phyloP scores from a whole-genome alignment of 2,797 vertebrate genomes.

The Telmatherina bonti region DNA sequence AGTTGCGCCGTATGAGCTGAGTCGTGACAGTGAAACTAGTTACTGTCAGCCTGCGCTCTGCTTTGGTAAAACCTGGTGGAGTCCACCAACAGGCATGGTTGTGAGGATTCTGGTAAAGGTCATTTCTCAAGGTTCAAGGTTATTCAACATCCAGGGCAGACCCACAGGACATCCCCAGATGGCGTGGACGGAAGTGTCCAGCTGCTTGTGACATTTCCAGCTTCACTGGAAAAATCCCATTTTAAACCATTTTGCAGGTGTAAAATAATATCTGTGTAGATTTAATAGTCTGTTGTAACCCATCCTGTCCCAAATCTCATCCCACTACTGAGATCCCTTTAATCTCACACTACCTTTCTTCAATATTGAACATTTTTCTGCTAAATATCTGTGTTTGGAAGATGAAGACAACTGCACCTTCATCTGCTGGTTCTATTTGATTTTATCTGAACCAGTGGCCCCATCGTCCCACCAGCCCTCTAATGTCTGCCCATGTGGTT shows the following conservation, averaged over 20 bases:
- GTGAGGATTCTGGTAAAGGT: background rate
- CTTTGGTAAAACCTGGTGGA: background rate
- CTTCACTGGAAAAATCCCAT: too few relatives aligned
- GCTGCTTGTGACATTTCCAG: background rate
- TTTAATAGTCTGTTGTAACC: too few relatives aligned
- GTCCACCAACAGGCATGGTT: fast-evolving
- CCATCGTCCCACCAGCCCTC: too few relatives aligned
- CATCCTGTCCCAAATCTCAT: background rate
- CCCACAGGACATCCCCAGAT: background rate
- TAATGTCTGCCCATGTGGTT: too few relatives aligned
- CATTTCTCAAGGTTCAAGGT: background rate
- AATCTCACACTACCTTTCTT: too few relatives aligned
- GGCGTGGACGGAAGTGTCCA: background rate
- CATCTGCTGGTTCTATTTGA: too few relatives aligned
- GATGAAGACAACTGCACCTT: too few relatives aligned
- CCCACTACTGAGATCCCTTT: background rate
- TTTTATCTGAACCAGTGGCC: too few relatives aligned
- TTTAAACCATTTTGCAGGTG: background rate
- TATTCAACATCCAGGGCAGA: background rate
- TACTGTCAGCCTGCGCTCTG: background rate
- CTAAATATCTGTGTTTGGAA: too few relatives aligned
- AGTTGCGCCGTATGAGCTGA: background rate
- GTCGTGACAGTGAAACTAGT: background rate
- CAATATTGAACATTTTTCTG: background rate
- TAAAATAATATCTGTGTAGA: background rate